phyloP scores from a whole-genome alignment of 2,888 invertebrate genomes.

The Candidula unifasciata region DNA sequence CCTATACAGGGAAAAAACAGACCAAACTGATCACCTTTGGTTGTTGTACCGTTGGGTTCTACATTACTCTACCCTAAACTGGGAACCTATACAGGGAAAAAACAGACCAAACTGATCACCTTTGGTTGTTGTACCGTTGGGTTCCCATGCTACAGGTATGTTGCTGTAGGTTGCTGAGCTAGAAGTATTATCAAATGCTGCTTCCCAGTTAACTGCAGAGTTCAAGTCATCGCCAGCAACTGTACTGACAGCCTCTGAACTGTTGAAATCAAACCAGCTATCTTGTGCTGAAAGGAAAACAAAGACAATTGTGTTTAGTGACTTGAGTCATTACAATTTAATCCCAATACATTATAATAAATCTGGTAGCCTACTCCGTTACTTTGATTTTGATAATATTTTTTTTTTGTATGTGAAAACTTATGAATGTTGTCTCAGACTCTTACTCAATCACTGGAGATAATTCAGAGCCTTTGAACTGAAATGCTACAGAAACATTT shows the following conservation, averaged over 20 bases:
- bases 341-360: too few species aligned
- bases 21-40: conserved; percentile 37
- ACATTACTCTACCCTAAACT: too few species aligned
- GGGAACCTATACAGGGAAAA: too few species aligned
- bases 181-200: conserved; percentile 51
- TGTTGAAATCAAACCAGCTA: conserved; percentile 59
- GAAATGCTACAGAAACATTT: too few species aligned
- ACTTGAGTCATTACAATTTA: too few species aligned
- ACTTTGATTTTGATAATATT: too few species aligned
- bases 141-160: conserved; percentile 26
- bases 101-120: conserved; percentile 20
- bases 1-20: neutral
- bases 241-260: conserved; percentile 37
- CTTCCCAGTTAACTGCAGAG: conserved; percentile 53
- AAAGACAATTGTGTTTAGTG: neutral
- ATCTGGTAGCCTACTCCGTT: too few species aligned
- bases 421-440: too few species aligned
- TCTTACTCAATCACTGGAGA: too few species aligned
- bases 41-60: conserved; percentile 1
- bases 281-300: conserved; percentile 44
- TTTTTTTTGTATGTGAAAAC: too few species aligned
- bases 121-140: conserved; percentile 19
- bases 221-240: conserved; percentile 7
- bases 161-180: conserved; percentile 34
- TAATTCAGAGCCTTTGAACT: too few species aligned